Conservation (phyloP, 2,113 vertebrate species). For the Microcebus tavaratra region DNA sequence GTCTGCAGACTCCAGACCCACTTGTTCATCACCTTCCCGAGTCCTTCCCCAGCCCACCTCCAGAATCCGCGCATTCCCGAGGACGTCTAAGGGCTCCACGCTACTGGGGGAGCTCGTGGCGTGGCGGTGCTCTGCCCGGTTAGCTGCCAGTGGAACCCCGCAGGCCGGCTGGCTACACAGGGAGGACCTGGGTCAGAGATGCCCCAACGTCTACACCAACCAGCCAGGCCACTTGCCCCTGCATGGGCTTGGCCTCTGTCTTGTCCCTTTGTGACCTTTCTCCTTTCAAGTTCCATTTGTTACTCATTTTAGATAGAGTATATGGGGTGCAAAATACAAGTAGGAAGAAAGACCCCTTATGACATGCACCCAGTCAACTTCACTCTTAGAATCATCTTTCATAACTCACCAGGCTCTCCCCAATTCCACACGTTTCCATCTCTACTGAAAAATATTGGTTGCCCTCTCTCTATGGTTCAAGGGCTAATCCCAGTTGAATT, state of each 20-base stretch:
- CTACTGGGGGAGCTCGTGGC: background rate
- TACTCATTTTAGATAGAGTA: background rate
- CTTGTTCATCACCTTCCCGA: background rate
- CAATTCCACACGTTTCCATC: background rate
- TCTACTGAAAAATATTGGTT: background rate
- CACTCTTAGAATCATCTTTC: background rate
- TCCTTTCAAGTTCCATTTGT: background rate
- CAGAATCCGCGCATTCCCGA: too few relatives aligned
- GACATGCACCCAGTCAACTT: background rate
- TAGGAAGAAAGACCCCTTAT: background rate
- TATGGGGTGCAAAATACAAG: background rate
- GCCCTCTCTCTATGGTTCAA: background rate
- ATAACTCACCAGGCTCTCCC: background rate
- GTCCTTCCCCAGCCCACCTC: background rate
- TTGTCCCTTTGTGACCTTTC: background rate
- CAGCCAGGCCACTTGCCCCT: background rate
- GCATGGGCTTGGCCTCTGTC: background rate
- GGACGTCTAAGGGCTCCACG: background rate
- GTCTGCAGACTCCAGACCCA: background rate
- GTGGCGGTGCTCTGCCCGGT: background rate
- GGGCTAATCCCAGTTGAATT: slow-evolving; percentile 4
- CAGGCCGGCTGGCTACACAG: background rate
- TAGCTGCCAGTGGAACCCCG: background rate
- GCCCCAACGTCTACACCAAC: background rate
- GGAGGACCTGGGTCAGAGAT: background rate